Evolutionary conservation across 2,888 invertebrate genomes (phyloP).

Genomic region (Quadriops clusia): DNA sequence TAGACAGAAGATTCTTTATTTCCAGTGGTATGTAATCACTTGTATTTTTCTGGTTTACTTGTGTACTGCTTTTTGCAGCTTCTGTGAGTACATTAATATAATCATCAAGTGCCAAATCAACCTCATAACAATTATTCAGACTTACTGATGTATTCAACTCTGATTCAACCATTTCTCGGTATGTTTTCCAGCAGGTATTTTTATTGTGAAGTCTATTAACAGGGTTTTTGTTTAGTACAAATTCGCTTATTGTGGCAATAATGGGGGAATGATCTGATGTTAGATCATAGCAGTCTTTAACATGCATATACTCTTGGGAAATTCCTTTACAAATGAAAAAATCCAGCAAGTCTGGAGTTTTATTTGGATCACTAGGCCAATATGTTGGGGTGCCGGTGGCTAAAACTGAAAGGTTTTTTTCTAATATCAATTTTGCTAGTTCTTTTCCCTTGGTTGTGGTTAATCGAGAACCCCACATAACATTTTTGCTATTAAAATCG

Average conservation of each 20-base stretch:
- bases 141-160: background rate
- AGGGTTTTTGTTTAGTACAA: constrained; percentile 10
- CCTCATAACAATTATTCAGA: background rate
- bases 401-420: background rate
- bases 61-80: constrained; percentile 5
- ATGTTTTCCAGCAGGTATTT: constrained; percentile 8
- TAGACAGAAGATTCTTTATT: constrained; percentile 9
- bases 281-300: constrained; percentile 9
- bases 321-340: constrained; percentile 17
- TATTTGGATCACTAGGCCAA: constrained; percentile 17
- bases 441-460: constrained; percentile 11
- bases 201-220: constrained; percentile 7
- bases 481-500: constrained; percentile 18
- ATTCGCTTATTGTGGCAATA: constrained; percentile 12
- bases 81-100: background rate
- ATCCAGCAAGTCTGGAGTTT: constrained; percentile 19
- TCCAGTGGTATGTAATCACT: constrained; percentile 7
- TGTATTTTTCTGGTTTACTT: constrained; percentile 5
- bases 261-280: no score
- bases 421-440: constrained; percentile 4
- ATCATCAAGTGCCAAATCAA: background rate
- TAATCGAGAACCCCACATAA: constrained; percentile 17
- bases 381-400: constrained; percentile 18
- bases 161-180: background rate
- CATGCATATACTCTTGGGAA: constrained; percentile 8